These are phyloP conservation scores for Scaptodrosophila latifasciaeformis DNA, from an alignment of 2,888 invertebrate genomes.

Conservation along the genomic window DNA sequence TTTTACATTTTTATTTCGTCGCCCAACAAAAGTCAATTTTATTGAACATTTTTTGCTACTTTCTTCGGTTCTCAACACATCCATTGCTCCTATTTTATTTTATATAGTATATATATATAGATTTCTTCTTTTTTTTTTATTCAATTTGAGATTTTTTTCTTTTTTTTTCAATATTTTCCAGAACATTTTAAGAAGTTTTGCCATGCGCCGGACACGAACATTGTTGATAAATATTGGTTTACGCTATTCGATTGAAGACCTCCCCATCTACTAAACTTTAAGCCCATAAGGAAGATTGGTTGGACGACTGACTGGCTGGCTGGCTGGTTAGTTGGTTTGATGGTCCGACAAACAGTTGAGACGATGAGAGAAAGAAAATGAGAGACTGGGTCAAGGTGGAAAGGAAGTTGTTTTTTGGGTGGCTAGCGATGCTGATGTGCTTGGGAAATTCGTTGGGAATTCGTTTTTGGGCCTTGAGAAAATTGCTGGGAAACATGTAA, in stretches of 20 bases:
- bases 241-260: conserved; percentile 26
- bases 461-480: neutral
- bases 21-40: conserved; percentile 62
- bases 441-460: no score
- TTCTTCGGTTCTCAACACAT: conserved; percentile 13
- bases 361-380: conserved; percentile 31
- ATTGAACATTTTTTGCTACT: conserved; percentile 47
- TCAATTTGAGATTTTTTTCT: conserved; percentile 41
- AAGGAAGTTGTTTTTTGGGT: conserved; percentile 12
- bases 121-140: conserved; percentile 6
- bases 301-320: neutral
- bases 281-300: no score
- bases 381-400: conserved; percentile 29
- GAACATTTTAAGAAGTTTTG: conserved; percentile 56
- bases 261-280: neutral
- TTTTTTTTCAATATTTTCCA: conserved; percentile 54
- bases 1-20: conserved; percentile 43
- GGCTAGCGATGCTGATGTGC: neutral
- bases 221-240: conserved; percentile 64
- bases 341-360: conserved; percentile 1
- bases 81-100: conserved; percentile 26
- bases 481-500: conserved; percentile 52
- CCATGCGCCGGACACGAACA: conserved; percentile 50
- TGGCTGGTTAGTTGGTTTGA: no score
- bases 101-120: no score